A percentile compares a stretch with the other conserved stretches of the same genome.
phyloP scores from a whole-genome alignment of 2,888 invertebrate genomes.

The Phania funesta region DNA sequence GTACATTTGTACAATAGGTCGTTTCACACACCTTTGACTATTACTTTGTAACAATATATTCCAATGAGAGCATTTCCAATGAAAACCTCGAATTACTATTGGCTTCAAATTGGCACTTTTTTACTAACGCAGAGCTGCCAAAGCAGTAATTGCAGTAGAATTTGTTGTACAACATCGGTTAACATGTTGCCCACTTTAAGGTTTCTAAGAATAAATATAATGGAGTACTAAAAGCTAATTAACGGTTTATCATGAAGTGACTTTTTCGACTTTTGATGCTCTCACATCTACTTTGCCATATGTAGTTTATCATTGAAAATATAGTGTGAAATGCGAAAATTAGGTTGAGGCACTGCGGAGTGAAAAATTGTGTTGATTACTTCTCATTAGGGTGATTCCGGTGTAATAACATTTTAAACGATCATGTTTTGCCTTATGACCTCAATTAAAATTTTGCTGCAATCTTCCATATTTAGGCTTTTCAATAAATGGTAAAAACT shows the following conservation, averaged over 20 bases:
- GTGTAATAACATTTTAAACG: neutral
- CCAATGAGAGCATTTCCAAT: neutral
- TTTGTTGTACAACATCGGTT: neutral
- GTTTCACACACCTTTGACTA: no score
- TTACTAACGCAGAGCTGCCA: neutral
- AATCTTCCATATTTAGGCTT: no score
- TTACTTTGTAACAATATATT: no score
- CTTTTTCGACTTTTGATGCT: neutral
- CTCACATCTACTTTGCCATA: neutral
- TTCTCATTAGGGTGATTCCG: neutral
- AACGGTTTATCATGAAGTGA: slow-evolving; percentile 14
- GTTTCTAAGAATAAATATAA: slow-evolving; percentile 9
- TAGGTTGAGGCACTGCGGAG: neutral
- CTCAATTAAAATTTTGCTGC: no score
- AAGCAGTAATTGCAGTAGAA: neutral
- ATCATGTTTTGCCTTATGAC: no score
- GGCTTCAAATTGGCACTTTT: slow-evolving; percentile 1
- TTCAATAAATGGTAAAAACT: no score
- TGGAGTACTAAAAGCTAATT: slow-evolving; percentile 55
- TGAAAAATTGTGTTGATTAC: neutral
- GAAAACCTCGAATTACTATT: slow-evolving; percentile 10
- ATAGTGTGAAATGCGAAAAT: neutral
- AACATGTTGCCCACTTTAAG: slow-evolving; percentile 20
- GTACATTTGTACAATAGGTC: no score
- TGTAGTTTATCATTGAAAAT: neutral